Evolutionary conservation across 2,797 vertebrate genomes (phyloP).

Genomic region (Catamblyrhynchus diadema): DNA sequence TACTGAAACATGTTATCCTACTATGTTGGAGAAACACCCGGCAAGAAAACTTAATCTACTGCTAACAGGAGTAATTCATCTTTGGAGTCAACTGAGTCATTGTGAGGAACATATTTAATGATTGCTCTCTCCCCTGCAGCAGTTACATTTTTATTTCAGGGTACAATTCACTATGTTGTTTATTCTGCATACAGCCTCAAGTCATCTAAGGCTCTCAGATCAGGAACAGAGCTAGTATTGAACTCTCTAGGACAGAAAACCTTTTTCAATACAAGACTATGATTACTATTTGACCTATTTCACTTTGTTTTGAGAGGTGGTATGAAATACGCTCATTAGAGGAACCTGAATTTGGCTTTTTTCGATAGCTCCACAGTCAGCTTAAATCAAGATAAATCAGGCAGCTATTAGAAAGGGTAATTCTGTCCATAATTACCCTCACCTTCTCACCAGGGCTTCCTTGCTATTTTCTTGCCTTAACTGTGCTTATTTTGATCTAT

Average conservation of each 20-base stretch:
- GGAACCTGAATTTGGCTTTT: background rate
- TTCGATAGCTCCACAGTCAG: background rate
- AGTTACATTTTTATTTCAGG: constrained; percentile 19
- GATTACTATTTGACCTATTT: background rate
- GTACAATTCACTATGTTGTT: background rate
- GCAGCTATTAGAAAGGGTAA: background rate
- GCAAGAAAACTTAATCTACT: background rate
- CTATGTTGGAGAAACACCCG: background rate
- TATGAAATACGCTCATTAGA: background rate
- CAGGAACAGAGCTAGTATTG: background rate
- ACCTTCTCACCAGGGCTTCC: background rate
- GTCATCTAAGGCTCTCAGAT: background rate
- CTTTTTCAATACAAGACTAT: background rate
- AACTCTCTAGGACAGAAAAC: background rate
- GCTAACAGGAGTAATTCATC: background rate
- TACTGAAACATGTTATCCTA: background rate
- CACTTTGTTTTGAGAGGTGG: background rate
- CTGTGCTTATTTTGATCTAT: background rate
- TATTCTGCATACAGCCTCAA: constrained; percentile 13
- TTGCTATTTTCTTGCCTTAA: background rate
- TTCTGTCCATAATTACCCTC: background rate
- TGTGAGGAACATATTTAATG: background rate
- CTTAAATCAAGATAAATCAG: background rate
- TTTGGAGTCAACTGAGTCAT: constrained; percentile 1
- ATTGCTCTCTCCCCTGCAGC: background rate